Evolutionary conservation across 1,140 invertebrate genomes (phyloP).

Genomic region (Drosophila azteca): DNA sequence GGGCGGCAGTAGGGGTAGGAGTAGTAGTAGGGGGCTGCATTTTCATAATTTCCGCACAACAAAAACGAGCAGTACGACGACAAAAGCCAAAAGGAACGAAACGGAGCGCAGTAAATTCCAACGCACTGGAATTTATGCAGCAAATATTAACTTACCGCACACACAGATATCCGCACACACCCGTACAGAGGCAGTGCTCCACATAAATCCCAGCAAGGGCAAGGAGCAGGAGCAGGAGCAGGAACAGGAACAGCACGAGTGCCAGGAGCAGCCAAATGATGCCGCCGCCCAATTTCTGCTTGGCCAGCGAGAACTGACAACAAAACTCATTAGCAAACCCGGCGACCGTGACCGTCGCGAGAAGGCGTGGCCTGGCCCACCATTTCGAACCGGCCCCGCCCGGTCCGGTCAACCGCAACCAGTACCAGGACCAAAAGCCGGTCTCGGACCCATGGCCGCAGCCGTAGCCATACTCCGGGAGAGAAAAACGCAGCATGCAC

Average conservation of each 20-base stretch:
- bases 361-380: conserved; percentile 43
- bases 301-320: conserved; percentile 75
- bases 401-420: conserved; percentile 47
- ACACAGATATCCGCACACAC: conserved; percentile 37
- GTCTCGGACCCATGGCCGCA: conserved; percentile 23
- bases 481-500: conserved; percentile 66
- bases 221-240: background rate
- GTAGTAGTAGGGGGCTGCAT: conserved; percentile 35
- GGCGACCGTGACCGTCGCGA: conserved; percentile 74
- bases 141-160: conserved; percentile 79
- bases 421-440: background rate
- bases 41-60: conserved; percentile 76
- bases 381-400: conserved; percentile 3
- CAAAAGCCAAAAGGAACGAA: conserved; percentile 42
- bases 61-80: conserved; percentile 57
- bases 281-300: conserved; percentile 68
- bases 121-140: conserved; percentile 78
- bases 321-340: conserved; percentile 80
- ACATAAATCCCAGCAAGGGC: conserved; percentile 47
- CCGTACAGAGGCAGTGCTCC: conserved; percentile 15
- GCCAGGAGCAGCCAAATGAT: conserved; percentile 29
- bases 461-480: conserved; percentile 5
- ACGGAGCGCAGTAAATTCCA: conserved; percentile 73
- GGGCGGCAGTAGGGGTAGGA: background rate
- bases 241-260: background rate